Evolutionary conservation across 2,888 invertebrate genomes (phyloP), one percentile per base, ranked within the genome.

Genomic region (Morpho helenor): DNA sequence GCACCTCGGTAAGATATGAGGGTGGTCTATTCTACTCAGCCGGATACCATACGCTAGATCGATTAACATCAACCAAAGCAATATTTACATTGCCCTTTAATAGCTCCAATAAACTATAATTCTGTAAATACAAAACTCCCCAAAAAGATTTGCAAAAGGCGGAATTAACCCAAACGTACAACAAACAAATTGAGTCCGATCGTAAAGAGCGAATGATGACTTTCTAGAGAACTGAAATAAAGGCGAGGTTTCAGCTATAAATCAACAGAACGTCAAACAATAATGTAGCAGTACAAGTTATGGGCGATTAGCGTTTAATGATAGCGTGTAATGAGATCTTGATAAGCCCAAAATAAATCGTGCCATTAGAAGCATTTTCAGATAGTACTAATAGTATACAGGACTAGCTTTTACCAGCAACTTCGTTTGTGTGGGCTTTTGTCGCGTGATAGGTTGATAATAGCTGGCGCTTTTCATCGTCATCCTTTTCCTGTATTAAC

Each of bases 191-290:
- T 73, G 71, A 66, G 69, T 65, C 69, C 62, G 73, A 66, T 80
- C 80, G 80, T 80, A 80, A 82, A 81, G 71, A 72, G 55, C 69
- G 69, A 70, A 75, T 76, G 79, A 79, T 79, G 76, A 75, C 75
- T 79, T 78, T 74, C 75, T 31, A 65, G 72, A 69, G 75, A 76
- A 75, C 75, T 72, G 76, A 66, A 72, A 72, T 70, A 69, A 73
- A 74, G 68, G 66, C 71, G 68, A 67, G 66, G 67, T 68, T 73
- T 67, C 65, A 64, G 70, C 69, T 70, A 72, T 78, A 78, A 80
- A 79, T 80, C 80, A 80, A 75, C 74, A 69, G 60, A 60, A 68
- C 73, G 71, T 72, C 70, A 72, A 77, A 79, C 74, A 76, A 75
- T 73, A 74, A 66, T 65, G 59, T 49, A 55, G n/a, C 43, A 52